Percentiles rank a stretch among this genome's conserved stretches.
phyloP scores from a whole-genome alignment of 1,140 invertebrate species.

The Drosophila tsacasi region DNA sequence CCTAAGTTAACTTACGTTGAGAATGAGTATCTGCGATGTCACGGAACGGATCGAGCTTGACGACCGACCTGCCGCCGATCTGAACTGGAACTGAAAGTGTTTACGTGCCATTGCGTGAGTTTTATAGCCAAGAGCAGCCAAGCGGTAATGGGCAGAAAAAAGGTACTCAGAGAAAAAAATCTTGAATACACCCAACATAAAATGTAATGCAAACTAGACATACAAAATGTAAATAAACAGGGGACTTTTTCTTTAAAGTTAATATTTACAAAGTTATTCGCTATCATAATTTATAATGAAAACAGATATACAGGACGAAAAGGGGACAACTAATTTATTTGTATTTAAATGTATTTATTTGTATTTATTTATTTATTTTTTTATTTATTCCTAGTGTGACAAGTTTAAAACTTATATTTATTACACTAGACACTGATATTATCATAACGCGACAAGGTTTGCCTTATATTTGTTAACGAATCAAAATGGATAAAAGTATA shows the following conservation, averaged over 20 bases:
- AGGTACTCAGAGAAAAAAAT: conserved; percentile 4
- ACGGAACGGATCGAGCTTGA: conserved; percentile 40
- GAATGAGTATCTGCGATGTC: conserved; percentile 12
- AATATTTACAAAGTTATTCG: no score
- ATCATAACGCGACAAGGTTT: no score
- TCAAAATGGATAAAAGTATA: no score
- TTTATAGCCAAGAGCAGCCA: conserved; percentile 63
- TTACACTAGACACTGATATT: no score
- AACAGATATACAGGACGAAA: no score
- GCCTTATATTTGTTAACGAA: no score
- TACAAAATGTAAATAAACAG: neutral
- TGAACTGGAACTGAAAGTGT: conserved; percentile 70
- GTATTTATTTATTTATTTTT: no score
- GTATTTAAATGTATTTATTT: no score
- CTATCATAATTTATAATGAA: no score
- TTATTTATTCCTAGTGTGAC: no score
- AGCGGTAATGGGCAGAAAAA: conserved; percentile 6
- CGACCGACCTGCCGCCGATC: conserved; percentile 47
- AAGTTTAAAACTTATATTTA: no score
- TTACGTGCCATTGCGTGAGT: conserved; percentile 52
- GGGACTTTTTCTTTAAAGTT: neutral
- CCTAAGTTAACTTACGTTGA: conserved; percentile 37
- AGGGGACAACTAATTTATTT: no score
- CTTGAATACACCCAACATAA: neutral
- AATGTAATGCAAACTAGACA: conserved; percentile 7